Evolutionary conservation across 2,113 vertebrate species (phyloP), one percentile per base, ranked within the genome.

Genomic region (Heterochromis multidens): DNA sequence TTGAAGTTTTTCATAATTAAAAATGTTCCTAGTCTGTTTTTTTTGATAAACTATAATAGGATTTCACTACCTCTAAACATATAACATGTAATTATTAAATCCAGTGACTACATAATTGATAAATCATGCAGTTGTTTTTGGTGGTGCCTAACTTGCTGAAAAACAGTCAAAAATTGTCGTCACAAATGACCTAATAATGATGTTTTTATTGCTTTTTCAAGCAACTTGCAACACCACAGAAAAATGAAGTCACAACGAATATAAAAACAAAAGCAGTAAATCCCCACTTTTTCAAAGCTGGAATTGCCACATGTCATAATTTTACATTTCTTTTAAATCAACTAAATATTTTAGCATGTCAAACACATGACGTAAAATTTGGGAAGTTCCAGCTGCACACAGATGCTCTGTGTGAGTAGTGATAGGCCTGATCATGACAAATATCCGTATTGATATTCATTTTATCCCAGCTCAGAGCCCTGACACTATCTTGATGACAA

Each of bases 231-330:
- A 67, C 7, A 67, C 37, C 16, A 0, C 7, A 67, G 16, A 67
- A 43, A 7, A 43, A n/a, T 67, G 35, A 67, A 43, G 43, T 67
- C n/a, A 43, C 16, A 43, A 17, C 43, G 23, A 43, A 43, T 2
- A 67, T 43, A 67, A 17, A 52, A 0, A 19, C 43, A 0, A 52
- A 72, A 52, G 29, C 0, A 72, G 25, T 4, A 10, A 49, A 13
- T 31, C 17, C 3, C 67, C 17, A 49, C 25, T 17, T 72, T 72
- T 0, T 27, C 14, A 49, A 70, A 70, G 16, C 23, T 70, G 16
- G 14, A 70, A 29, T 49, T 49, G 29, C 25, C 2, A 21, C 29
- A 49, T 72, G 4, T 72, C 27, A 46, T 72, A 43, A 0, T 43
- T 67, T 40, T 1, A 67, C 1, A 65, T 65, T 65, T 65, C 62